Percentiles rank a stretch among this genome's conserved stretches.
Conservation (phyloP, 30 jellyfish, hydroid and myxozoan species). For the Cassiopea xamachana region DNA sequence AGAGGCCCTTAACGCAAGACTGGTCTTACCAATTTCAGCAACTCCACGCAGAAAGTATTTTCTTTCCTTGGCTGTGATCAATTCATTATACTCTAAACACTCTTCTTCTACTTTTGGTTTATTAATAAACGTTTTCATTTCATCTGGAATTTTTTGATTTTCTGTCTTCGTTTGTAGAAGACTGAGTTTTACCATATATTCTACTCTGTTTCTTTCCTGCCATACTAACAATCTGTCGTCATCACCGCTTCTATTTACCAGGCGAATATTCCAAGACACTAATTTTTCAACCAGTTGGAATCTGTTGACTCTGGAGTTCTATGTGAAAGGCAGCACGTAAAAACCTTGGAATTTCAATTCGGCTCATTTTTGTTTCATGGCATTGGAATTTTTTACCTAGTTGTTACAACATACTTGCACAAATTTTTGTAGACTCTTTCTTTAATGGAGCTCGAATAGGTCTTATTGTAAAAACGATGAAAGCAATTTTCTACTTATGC, state of each 20-base stretch:
- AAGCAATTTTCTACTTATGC: too few relatives aligned
- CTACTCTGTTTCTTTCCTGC: background rate
- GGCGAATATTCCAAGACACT: background rate
- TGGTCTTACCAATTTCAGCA: conserved; percentile 61
- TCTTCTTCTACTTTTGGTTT: background rate
- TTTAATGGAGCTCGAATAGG: too few relatives aligned
- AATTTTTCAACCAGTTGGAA: background rate
- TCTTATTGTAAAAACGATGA: too few relatives aligned
- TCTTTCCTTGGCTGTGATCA: background rate
- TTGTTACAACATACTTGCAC: too few relatives aligned
- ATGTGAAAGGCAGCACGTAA: too few relatives aligned
- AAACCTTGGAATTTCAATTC: too few relatives aligned
- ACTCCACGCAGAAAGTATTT: conserved; percentile 5
- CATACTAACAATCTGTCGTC: background rate
- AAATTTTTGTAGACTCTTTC: too few relatives aligned
- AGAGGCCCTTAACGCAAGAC: conserved; percentile 1
- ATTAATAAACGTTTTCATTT: background rate
- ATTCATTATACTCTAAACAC: conserved; percentile 7
- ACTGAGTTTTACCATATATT: background rate
- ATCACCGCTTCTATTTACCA: background rate
- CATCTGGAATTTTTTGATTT: background rate
- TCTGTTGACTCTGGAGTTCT: background rate
- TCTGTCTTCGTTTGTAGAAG: background rate
- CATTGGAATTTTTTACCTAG: too few relatives aligned
- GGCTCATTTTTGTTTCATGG: too few relatives aligned